Base-by-base conservation (phyloP, 2,113 vertebrate genomes). In the Tursiops truncatus region DNA sequence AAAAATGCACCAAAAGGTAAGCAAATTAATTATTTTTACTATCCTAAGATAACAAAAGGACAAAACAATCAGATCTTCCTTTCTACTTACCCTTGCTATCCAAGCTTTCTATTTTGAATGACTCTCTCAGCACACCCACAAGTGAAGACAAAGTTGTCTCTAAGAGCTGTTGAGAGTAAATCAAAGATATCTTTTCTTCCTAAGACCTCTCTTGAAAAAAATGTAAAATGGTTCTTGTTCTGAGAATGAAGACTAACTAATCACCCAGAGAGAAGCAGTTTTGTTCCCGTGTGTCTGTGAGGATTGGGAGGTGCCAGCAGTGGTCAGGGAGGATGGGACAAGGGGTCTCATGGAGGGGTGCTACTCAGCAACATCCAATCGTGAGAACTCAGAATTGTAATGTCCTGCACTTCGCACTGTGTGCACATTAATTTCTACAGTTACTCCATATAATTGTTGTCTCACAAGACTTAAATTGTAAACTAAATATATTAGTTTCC, bases 1-100 rank as follows among this genome's bases (percentile, higher is more conserved):
- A 92, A 80, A 95, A 97, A 94, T 86, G 41, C 33, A 70, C 50
- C 67, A 74, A 83, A 80, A 31, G 1, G 44, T 79, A 88, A 94
- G 23, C 73, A 95, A 80, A 65, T 71, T 62, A 70, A 58, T 89
- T 68, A 87, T 5, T 76, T 67, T 94, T 79, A 79, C 58, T 63
- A 58, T 77, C 36, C 56, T 89, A 62, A 81, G 53, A 73, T 47
- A 95, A 89, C 8, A 80, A 60, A 60, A 82, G 65, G 76, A 88
- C 70, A 89, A 94, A 90, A 67, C 28, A 89, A 77, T 53, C 8
- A 89, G 44, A 71, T 41, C 50, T 81, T 71, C 36, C 53, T 89
- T 92, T 73, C 76, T 60, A 23, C 53, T 94, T 63, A 63, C 21
- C 63, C 15, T 26, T 87, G 68, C 79, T 58, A 68, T 58, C 87